Conservation (phyloP, 2,888 invertebrate species). For the Xanthia togata region DNA sequence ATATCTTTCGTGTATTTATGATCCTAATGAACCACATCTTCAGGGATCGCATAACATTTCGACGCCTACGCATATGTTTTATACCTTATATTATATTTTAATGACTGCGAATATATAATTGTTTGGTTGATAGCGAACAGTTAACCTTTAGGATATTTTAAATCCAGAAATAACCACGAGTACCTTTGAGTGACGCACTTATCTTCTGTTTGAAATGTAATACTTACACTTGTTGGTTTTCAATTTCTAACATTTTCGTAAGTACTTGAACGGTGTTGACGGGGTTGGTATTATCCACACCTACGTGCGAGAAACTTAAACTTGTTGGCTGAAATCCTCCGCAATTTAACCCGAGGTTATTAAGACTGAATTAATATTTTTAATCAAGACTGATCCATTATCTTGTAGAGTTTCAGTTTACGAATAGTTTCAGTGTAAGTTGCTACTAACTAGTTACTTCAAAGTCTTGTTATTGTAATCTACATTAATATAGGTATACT, state of each 20-base stretch:
- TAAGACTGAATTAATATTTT: conserved; percentile 14
- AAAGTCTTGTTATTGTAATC: background rate
- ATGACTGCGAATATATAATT: conserved; percentile 17
- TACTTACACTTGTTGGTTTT: conserved; percentile 41
- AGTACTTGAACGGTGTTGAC: conserved; percentile 33
- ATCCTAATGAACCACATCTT: conserved; percentile 9
- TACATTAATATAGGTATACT: background rate
- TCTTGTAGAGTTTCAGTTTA: background rate
- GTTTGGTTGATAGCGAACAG: background rate
- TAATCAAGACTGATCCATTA: background rate
- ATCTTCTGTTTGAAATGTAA: conserved; percentile 50
- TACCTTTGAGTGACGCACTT: conserved; percentile 19
- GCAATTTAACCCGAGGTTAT: conserved; percentile 14
- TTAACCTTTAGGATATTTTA: conserved; percentile 26
- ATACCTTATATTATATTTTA: conserved; percentile 27
- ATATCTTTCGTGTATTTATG: conserved; percentile 2
- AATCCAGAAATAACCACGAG: conserved; percentile 16
- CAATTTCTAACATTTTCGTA: conserved; percentile 29
- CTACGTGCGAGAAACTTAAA: conserved; percentile 23
- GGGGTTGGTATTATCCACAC: conserved; percentile 18
- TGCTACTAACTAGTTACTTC: conserved; percentile 1
- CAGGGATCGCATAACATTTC: background rate
- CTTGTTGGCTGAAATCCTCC: conserved; percentile 9
- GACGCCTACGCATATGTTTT: background rate
- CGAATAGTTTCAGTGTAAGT: background rate